Conservation (phyloP, 2,113 vertebrate genomes). For the Probosciger aterrimus region DNA sequence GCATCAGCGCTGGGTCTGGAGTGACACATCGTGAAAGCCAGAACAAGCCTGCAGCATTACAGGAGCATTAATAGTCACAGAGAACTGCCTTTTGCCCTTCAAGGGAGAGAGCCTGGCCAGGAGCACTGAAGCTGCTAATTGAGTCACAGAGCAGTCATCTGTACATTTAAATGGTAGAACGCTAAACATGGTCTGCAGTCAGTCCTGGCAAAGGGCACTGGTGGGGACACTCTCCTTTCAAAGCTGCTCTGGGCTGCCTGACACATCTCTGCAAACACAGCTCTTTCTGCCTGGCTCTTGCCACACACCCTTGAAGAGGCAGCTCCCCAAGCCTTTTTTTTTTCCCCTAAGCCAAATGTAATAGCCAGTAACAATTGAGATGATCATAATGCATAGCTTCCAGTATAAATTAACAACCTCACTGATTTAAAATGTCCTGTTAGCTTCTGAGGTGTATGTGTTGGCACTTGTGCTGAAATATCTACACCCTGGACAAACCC, state of each 20-base stretch:
- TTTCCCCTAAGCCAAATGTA: neutral
- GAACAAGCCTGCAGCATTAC: neutral
- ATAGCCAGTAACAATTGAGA: neutral
- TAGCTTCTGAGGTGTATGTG: neutral
- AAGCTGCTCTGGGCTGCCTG: neutral
- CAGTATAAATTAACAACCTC: slow-evolving; percentile 27
- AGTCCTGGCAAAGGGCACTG: neutral
- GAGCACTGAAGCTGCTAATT: slow-evolving; percentile 14
- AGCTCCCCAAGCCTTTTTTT: neutral
- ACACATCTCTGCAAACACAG: neutral
- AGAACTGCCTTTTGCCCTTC: slow-evolving; percentile 28
- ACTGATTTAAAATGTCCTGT: neutral
- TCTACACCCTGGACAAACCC: neutral
- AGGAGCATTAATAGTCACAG: neutral
- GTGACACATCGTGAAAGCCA: neutral
- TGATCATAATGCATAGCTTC: neutral
- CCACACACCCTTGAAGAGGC: neutral
- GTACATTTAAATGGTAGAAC: slow-evolving; percentile 14
- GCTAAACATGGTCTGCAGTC: neutral
- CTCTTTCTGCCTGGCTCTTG: neutral
- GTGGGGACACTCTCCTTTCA: neutral
- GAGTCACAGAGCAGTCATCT: slow-evolving; percentile 1
- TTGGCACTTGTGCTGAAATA: neutral
- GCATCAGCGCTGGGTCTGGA: neutral
- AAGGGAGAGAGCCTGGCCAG: neutral